Evolutionary conservation across 2,888 invertebrate genomes (phyloP), one percentile per base, ranked within the genome.

Genomic region (Chrysolina americana): DNA sequence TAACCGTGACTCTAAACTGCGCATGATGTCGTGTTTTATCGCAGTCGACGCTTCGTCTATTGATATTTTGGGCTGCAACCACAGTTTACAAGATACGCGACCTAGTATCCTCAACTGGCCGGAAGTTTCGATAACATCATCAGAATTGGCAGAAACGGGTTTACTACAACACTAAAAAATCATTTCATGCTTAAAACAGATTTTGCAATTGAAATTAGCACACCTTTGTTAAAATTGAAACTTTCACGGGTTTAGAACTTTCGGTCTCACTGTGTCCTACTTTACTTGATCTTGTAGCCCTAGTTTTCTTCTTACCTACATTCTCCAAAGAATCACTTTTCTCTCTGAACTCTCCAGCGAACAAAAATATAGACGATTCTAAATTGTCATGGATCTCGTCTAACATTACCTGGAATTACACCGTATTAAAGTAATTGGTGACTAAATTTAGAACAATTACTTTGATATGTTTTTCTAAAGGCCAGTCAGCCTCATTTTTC

Each of bases 1-100:
- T 84, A 97, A 92, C 76, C 98, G 90, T 13, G 96, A 93, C 13
- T 94, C 92, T 73, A 98, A 88, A 70, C 97, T 97, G 74, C 97
- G 90, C 78, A 97, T 90, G 28, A 97, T 92, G 85, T 98, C 98
- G 85, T 94, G 92, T 84, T 94, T 94, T 13, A 98, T 90, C 23
- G 95, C 94, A 79, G 89, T 87, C 28, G 93, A 91, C 0, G 94
- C 94, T 85, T 95, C 94, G 65, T 89, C 89, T 41, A 96, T 91
- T 2, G 93, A 93, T 4, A 94, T 93, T 84, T 94, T 94, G 13
- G 93, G 92, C 85, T 94, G 93, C 80, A 96, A 90, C 88, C 94
- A 96, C n/a, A 96, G 92, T 85, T 93, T 91, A 68, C 93, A 92
- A 0, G 92, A 91, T 15, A 95, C 91, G 65, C 93, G 92, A n/a